Conservation (phyloP, 2,113 vertebrate species). For the Cheirogaleus medius region DNA sequence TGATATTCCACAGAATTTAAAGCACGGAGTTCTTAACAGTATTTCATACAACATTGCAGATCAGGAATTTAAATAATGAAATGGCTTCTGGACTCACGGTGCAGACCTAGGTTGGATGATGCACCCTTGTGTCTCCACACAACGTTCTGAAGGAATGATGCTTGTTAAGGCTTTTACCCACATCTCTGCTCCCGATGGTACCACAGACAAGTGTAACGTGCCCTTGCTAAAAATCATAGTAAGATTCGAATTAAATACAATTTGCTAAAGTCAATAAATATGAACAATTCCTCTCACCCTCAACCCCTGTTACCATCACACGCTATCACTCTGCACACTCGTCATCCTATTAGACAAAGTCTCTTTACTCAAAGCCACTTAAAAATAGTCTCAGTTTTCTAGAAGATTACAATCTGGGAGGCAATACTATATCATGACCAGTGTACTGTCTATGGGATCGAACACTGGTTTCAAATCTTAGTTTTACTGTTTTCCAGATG, state of each 20-base stretch:
- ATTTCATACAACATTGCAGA: constrained; percentile 76
- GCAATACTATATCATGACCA: neutral
- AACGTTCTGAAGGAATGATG: constrained; percentile 42
- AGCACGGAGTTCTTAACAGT: constrained; percentile 74
- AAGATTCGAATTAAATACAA: neutral
- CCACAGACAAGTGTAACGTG: accelerated
- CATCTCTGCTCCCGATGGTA: neutral
- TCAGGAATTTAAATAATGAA: constrained; percentile 79
- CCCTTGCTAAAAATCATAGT: neutral
- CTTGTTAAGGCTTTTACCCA: neutral
- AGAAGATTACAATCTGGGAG: neutral
- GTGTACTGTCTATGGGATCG: accelerated
- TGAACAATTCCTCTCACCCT: accelerated
- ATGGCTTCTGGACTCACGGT: constrained; percentile 62
- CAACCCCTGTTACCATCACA: neutral
- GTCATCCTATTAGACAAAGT: neutral
- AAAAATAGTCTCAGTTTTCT: neutral
- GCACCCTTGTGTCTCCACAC: neutral
- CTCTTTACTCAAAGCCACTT: neutral
- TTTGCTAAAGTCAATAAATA: neutral
- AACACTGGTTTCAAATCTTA: neutral
- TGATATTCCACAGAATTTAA: constrained; percentile 78
- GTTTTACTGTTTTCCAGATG: neutral
- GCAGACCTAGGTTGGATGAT: constrained; percentile 24
- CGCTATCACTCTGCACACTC: too few species aligned